Base-by-base conservation (phyloP, 2,888 invertebrate species). In the Coleophora deauratella region DNA sequence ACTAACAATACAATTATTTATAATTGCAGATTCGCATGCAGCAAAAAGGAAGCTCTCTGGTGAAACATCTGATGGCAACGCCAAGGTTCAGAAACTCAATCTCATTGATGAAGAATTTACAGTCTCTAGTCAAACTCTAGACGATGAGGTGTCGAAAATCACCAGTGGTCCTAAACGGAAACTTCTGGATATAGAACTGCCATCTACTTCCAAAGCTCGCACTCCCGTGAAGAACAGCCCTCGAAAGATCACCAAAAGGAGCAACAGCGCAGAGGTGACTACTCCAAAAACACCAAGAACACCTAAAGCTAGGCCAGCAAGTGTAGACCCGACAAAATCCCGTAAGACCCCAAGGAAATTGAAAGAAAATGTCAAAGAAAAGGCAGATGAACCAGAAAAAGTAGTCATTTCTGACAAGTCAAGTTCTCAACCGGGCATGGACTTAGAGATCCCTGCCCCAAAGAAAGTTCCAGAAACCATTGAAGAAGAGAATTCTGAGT, bases 61-160 rank as follows among this genome's bases (percentile, higher is more conserved):
- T 4, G 72, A 75, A 10, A 37, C 55, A 1, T 43, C 49, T 1
- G 68, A 72, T 15, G 61, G 54, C 40, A 69, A 35, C 38, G 62
- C 76, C 1, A 85, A 85, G 49, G 66, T 82, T 31, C 73, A 66
- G 45, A 84, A 84, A 55, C 59, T 84, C 3, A 72, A 76, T 35
- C 48, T 66, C 7, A 47, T 55, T 2, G 66, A 66, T 32, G 58
- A 64, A 30, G 68, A 71, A 37, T 57, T 62, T 13, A 49, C 59
- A 1, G 59, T 70, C 1, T 67, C 66, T 13, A 61, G 72, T 1
- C 77, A 82, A 51, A 56, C 57, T 8, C 59, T 84, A 38, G 84
- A 85, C 34, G 67, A 78, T 13, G 81, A 85, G 54, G 79, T 81
- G 1, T 74, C 74, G 0, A 65, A 70, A 44, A 76, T 81, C 40